Percentiles rank a stretch among this genome's conserved stretches.
Conservation (phyloP, 37 sponge, comb jelly and placozoan genomes). For the Bolinopsis microptera region DNA sequence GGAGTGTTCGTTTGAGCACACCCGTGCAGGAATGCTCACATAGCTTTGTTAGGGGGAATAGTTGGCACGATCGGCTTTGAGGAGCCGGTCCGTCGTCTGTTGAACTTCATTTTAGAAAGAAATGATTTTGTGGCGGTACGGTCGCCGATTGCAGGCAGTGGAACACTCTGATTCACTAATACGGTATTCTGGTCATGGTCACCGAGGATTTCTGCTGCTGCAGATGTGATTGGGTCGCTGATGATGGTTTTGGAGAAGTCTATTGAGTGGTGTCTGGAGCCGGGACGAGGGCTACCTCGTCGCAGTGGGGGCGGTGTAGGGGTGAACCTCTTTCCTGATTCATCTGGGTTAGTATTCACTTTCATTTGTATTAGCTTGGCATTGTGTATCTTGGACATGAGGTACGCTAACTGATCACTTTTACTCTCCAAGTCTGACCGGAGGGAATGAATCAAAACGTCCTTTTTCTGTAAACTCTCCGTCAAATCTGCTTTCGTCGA, state of each 20-base stretch:
- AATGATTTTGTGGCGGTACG: background rate
- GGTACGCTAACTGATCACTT: constrained; percentile 36
- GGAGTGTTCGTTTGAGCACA: background rate
- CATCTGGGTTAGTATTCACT: background rate
- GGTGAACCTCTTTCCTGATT: background rate
- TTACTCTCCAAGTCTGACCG: constrained; percentile 21
- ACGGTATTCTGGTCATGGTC: constrained; percentile 23
- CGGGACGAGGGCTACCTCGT: constrained; percentile 15
- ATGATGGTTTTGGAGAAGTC: background rate
- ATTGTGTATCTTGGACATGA: constrained; percentile 43
- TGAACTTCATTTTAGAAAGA: constrained; percentile 28
- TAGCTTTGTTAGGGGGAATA: background rate
- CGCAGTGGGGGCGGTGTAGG: constrained; percentile 42
- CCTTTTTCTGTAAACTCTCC: constrained; percentile 16
- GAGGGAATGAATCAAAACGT: constrained; percentile 15
- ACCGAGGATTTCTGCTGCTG: constrained; percentile 35
- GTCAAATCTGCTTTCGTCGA: constrained; percentile 42
- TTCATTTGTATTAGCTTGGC: constrained; percentile 49
- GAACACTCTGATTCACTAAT: constrained; percentile 26
- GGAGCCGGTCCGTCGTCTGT: background rate
- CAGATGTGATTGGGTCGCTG: constrained; percentile 29
- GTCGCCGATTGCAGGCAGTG: constrained; percentile 43
- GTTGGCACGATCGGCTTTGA: background rate
- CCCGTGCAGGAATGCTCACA: background rate
- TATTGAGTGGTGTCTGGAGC: constrained; percentile 22